These are phyloP conservation scores for Leptura quadrifasciata DNA, from an alignment of 2,888 invertebrate genomes.

Conservation along the genomic window DNA sequence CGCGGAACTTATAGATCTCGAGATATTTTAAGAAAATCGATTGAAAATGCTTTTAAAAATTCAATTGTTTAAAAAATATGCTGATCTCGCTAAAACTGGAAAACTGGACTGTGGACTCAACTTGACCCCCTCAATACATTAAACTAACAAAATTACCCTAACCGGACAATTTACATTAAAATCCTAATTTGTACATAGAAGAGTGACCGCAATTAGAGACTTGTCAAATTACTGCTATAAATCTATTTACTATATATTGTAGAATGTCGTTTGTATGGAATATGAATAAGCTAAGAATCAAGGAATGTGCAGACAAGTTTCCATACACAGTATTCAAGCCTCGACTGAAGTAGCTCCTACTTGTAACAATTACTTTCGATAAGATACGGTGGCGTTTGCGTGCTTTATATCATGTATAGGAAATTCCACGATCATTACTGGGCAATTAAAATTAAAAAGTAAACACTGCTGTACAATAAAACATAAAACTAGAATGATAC, in stretches of 20 bases:
- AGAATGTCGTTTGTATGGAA: background rate
- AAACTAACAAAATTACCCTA: too few relatives aligned
- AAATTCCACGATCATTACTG: background rate
- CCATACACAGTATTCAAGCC: background rate
- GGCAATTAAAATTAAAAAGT: background rate
- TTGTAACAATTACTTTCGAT: slow-evolving; percentile 3
- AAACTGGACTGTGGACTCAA: too few relatives aligned
- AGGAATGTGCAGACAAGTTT: background rate
- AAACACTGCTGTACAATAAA: background rate
- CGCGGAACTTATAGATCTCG: too few relatives aligned
- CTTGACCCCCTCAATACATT: too few relatives aligned
- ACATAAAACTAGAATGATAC: background rate
- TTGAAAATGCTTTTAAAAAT: too few relatives aligned
- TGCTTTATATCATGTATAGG: background rate
- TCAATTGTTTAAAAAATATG: too few relatives aligned
- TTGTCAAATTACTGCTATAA: background rate
- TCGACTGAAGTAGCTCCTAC: background rate
- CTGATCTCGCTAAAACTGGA: too few relatives aligned
- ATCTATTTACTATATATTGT: background rate
- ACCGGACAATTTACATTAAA: too few relatives aligned
- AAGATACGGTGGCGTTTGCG: background rate
- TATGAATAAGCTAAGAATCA: background rate
- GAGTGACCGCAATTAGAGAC: background rate
- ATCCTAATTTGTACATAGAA: too few relatives aligned
- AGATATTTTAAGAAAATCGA: too few relatives aligned